Evolutionary conservation across 2,113 vertebrate genomes (phyloP).

Genomic region (Calyptommatus sinebrachiatus): DNA sequence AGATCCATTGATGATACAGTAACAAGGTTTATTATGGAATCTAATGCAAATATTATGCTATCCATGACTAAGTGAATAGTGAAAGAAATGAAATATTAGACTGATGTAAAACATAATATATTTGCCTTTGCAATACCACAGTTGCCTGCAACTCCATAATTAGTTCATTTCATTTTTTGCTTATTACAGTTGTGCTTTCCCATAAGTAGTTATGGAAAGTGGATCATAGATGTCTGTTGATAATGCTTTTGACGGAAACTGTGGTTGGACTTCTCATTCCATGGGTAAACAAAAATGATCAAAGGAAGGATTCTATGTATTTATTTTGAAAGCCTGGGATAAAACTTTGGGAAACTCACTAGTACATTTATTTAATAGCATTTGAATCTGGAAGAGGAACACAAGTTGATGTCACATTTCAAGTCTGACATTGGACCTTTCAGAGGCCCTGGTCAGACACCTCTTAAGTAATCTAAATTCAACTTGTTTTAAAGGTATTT

Average conservation of each 20-base stretch:
- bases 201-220: constrained; percentile 5
- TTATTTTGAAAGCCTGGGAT: constrained; percentile 15
- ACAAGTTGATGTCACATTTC: no score
- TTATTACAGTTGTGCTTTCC: not conserved
- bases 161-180: constrained; percentile 20
- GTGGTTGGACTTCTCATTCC: not conserved
- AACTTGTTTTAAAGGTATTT: no score
- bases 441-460: no score
- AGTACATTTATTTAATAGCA: no score
- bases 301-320: not conserved
- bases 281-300: not conserved
- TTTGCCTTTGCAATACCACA: constrained; percentile 33
- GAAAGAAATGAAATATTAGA: constrained; percentile 32
- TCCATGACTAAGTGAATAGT: not conserved
- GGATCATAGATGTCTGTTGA: not conserved
- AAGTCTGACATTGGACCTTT: no score
- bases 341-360: not conserved
- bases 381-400: no score
- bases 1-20: not conserved
- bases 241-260: not conserved
- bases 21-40: constrained; percentile 1
- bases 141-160: constrained; percentile 22
- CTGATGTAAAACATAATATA: not conserved
- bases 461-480: no score
- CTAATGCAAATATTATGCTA: not conserved